Conservation (phyloP, 2,888 invertebrate species). For the Euzetes globulus region DNA sequence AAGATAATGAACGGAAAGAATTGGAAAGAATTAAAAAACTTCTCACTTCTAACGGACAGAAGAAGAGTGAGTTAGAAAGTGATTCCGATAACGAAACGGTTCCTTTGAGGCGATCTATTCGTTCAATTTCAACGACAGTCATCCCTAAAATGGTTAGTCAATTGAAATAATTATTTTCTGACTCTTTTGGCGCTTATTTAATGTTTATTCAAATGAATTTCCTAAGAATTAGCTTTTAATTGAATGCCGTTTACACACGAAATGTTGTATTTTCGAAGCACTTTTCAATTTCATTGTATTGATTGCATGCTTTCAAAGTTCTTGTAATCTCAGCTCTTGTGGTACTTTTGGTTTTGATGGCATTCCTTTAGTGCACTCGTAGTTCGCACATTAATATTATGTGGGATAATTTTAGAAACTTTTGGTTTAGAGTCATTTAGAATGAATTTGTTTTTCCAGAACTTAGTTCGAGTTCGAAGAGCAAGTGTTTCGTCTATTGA, state of each 20-base stretch:
- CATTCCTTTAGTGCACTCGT: background rate
- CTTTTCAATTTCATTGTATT: background rate
- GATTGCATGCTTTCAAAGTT: background rate
- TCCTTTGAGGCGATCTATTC: conserved; percentile 1
- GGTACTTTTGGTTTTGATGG: background rate
- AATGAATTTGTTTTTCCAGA: conserved; percentile 20
- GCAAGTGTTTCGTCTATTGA: conserved; percentile 30
- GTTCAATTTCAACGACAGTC: conserved; percentile 15
- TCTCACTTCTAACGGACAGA: conserved; percentile 17
- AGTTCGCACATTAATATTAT: background rate
- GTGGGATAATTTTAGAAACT: background rate
- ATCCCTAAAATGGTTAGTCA: conserved; percentile 29
- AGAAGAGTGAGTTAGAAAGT: background rate
- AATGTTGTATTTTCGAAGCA: too few species aligned
- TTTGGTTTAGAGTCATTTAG: background rate
- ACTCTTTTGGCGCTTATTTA: background rate
- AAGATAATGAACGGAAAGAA: conserved; percentile 54
- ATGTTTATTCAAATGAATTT: background rate
- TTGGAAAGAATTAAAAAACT: conserved; percentile 54
- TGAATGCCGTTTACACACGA: too few species aligned
- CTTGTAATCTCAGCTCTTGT: too few species aligned
- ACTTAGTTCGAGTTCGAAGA: conserved; percentile 29
- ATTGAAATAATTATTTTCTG: background rate
- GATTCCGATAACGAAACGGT: conserved; percentile 2
- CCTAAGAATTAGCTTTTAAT: background rate